phyloP scores from a whole-genome alignment of 2,888 invertebrate species.

The Caenorhabditis wallacei region DNA sequence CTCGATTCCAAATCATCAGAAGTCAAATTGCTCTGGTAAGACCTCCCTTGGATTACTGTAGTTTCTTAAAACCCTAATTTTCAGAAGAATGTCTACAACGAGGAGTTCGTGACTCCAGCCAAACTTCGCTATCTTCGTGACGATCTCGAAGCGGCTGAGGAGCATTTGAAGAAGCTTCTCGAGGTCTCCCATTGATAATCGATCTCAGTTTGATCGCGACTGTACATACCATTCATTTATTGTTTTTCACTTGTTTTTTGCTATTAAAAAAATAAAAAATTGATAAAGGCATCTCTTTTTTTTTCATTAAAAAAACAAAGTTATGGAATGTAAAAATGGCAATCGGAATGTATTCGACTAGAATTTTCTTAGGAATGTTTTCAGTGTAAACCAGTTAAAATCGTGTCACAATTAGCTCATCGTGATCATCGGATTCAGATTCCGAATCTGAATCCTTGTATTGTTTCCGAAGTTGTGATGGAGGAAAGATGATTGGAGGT shows the following conservation, averaged over 20 bases:
- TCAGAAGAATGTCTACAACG: slow-evolving; percentile 66
- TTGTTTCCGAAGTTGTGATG: neutral
- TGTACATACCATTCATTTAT: slow-evolving; percentile 38
- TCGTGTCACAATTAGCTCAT: slow-evolving; percentile 43
- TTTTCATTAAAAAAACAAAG: neutral
- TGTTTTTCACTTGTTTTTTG: slow-evolving; percentile 12
- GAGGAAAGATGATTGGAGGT: neutral
- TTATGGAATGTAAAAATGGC: slow-evolving; percentile 36
- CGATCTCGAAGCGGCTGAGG: slow-evolving; percentile 56
- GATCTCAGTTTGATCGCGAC: neutral
- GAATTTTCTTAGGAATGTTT: neutral
- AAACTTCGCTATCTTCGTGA: slow-evolving; percentile 57
- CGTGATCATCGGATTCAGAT: slow-evolving; percentile 21
- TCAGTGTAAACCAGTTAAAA: slow-evolving; percentile 4
- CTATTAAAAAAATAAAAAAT: neutral
- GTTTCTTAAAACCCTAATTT: neutral
- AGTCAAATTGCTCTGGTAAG: slow-evolving; percentile 61
- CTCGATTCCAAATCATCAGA: slow-evolving; percentile 50
- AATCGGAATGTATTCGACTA: slow-evolving; percentile 55
- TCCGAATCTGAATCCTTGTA: slow-evolving; percentile 11
- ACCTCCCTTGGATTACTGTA: neutral
- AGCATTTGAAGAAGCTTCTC: slow-evolving; percentile 49
- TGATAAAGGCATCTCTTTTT: neutral
- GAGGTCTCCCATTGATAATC: slow-evolving; percentile 41
- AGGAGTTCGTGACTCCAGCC: slow-evolving; percentile 63